These are phyloP conservation scores for Macropodus opercularis DNA, from an alignment of 2,797 vertebrate species.

Conservation along the genomic window DNA sequence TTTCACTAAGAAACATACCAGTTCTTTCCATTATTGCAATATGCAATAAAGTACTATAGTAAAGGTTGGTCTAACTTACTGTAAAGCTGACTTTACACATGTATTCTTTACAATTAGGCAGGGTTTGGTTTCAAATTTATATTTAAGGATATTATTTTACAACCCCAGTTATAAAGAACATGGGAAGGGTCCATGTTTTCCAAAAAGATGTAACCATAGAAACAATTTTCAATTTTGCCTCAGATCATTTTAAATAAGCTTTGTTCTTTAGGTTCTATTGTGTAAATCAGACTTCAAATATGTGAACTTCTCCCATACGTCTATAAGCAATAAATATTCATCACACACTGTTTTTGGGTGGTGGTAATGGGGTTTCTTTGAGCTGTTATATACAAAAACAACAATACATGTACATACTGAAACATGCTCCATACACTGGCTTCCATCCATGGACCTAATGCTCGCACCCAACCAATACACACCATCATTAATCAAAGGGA, in stretches of 20 bases:
- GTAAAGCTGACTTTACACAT: neutral
- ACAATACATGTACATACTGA: conserved; percentile 19
- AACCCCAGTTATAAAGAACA: no score
- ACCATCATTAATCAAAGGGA: conserved; percentile 62
- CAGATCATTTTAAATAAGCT: no score
- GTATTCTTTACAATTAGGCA: neutral
- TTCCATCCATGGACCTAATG: conserved; percentile 1
- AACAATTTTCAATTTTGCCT: no score
- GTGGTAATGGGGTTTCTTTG: neutral
- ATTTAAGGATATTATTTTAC: no score
- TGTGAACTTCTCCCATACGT: no score
- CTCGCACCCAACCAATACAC: conserved; percentile 34
- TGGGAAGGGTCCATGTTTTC: no score
- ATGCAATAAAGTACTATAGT: no score
- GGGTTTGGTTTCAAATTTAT: neutral
- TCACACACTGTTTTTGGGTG: conserved; percentile 3
- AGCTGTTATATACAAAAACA: conserved; percentile 28
- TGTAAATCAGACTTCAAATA: no score
- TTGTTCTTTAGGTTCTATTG: no score
- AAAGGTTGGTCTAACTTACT: no score
- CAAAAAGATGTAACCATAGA: no score
- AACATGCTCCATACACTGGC: conserved; percentile 17
- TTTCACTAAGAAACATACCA: no score
- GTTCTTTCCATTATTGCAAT: neutral
- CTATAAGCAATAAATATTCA: conserved; percentile 10